A percentile compares a stretch with the other conserved stretches of the same genome.
phyloP scores from a whole-genome alignment of 92 coral and sea anemone genomes.

The Zoanthus gigantus region DNA sequence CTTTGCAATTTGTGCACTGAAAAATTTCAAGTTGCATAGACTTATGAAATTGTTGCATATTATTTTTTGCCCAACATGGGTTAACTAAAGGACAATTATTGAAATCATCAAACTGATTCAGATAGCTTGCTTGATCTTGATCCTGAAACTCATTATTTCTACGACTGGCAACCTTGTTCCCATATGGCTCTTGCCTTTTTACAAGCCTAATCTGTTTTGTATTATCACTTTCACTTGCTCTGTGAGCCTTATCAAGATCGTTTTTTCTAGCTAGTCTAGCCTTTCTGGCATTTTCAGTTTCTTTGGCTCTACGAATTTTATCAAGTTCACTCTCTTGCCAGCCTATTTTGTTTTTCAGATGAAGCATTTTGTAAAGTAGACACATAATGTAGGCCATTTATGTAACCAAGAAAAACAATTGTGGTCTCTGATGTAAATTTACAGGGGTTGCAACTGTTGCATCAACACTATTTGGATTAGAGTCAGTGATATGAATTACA shows the following conservation, averaged over 20 bases:
- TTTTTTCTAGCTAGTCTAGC: neutral
- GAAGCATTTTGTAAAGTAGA: neutral
- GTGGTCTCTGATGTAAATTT: neutral
- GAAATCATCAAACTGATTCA: neutral
- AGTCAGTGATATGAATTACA: neutral
- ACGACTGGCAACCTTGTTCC: neutral
- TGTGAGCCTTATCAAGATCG: neutral
- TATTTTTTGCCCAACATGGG: neutral
- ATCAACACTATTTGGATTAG: neutral
- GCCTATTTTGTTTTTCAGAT: neutral
- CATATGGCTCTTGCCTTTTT: neutral
- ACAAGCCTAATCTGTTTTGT: neutral
- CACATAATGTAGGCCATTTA: neutral
- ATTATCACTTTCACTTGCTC: neutral
- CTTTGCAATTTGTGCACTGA: conserved; percentile 4
- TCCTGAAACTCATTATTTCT: too few relatives aligned
- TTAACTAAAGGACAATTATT: neutral
- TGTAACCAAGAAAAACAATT: neutral
- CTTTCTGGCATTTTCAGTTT: neutral
- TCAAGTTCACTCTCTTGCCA: neutral
- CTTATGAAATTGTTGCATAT: neutral
- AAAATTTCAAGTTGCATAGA: neutral
- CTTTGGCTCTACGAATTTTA: neutral
- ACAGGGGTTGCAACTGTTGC: neutral
- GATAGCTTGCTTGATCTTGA: neutral